Evolutionary conservation across 2,888 invertebrate genomes (phyloP).

Genomic region (Deroplatys truncata): DNA sequence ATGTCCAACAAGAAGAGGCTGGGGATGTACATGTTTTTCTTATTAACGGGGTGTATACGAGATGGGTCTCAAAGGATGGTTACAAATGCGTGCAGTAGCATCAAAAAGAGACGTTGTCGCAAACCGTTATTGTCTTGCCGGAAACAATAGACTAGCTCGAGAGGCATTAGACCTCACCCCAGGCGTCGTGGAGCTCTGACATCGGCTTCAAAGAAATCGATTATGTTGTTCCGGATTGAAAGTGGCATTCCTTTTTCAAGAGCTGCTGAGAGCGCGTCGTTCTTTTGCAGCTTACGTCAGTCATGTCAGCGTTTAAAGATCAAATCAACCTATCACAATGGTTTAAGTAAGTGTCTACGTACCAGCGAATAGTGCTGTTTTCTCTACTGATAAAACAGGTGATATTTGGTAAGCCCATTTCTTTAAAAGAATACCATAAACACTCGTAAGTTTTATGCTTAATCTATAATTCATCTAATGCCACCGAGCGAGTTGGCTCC

Average conservation of each 20-base stretch:
- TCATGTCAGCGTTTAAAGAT: not conserved
- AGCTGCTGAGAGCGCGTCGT: not conserved
- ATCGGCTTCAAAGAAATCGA: not conserved
- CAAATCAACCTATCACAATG: not conserved
- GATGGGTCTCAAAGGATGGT: not conserved
- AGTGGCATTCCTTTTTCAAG: not conserved
- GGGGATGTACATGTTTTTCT: not conserved
- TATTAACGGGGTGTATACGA: not conserved
- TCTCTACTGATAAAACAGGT: too few species aligned
- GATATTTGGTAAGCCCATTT: too few species aligned
- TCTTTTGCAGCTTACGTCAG: not conserved
- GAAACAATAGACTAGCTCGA: not conserved
- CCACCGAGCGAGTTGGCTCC: too few species aligned
- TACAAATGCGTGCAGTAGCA: not conserved
- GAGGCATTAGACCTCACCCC: not conserved
- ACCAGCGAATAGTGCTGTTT: not conserved
- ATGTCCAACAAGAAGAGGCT: not conserved
- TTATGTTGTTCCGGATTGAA: not conserved
- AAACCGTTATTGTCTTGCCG: not conserved
- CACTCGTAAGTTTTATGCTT: too few species aligned
- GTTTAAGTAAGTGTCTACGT: not conserved
- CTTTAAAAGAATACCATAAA: too few species aligned
- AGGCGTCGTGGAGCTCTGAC: not conserved
- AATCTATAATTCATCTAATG: too few species aligned
- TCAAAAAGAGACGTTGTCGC: not conserved